Evolutionary conservation across 2,797 vertebrate species (phyloP).

Genomic region (Lacerta viridis): DNA sequence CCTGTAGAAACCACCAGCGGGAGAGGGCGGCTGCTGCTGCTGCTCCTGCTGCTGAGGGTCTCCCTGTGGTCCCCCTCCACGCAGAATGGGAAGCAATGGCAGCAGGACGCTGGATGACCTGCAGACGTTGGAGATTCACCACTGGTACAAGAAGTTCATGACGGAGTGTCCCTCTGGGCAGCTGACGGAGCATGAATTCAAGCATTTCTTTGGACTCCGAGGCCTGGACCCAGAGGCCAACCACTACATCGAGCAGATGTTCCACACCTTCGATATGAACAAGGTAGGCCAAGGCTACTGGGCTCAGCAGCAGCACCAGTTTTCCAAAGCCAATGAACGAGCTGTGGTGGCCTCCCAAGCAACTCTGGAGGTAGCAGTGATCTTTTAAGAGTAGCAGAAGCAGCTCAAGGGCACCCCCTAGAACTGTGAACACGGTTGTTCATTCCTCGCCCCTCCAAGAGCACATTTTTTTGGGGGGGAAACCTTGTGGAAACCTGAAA

Average conservation of each 20-base stretch:
- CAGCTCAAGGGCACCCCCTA: not conserved
- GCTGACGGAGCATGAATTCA: conserved; percentile 93
- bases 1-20: conserved; percentile 27
- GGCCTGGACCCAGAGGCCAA: conserved; percentile 89
- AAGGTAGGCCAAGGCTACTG: conserved; percentile 82
- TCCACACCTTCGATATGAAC: conserved; percentile 95
- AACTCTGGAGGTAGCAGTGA: not conserved
- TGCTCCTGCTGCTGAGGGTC: not conserved
- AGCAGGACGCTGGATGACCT: conserved; percentile 90
- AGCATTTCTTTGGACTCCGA: conserved; percentile 92
- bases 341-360: not conserved
- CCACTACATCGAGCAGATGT: conserved; percentile 96
- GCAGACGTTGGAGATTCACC: conserved; percentile 93
- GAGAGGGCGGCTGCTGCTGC: conserved; percentile 26
- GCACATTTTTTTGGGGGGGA: not conserved
- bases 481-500: not conserved
- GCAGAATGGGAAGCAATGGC: conserved; percentile 85
- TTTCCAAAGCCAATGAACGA: not conserved
- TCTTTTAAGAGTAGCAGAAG: not conserved
- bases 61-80: not conserved
- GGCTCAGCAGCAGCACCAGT: not conserved
- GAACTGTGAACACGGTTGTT: no score
- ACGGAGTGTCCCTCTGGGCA: conserved; percentile 93
- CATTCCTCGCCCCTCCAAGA: no score
- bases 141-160: conserved; percentile 98